These are phyloP conservation scores for Crocuta crocuta DNA, from an alignment of 2,113 vertebrate species.

Conservation along the genomic window DNA sequence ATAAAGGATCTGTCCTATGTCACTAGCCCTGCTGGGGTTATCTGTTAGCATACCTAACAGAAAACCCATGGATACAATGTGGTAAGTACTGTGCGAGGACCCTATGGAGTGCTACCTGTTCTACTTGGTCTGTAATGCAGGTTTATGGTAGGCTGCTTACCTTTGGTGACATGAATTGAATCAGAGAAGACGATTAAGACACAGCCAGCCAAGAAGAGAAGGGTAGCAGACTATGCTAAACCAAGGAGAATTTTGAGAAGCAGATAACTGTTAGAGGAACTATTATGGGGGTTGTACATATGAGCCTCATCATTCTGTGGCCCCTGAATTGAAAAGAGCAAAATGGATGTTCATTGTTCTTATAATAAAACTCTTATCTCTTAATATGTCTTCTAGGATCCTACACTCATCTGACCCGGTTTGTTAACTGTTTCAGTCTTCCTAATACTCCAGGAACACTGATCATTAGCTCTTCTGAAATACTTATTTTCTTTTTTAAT, in stretches of 20 bases:
- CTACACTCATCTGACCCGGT: neutral
- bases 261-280: neutral
- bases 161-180: neutral
- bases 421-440: neutral
- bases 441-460: neutral
- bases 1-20: neutral
- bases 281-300: neutral
- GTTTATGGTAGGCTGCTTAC: neutral
- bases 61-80: neutral
- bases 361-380: neutral
- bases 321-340: neutral
- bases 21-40: neutral
- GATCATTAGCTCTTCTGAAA: neutral
- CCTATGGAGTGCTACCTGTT: neutral
- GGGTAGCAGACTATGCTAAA: neutral
- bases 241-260: neutral
- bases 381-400: neutral
- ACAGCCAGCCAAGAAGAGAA: neutral
- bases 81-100: neutral
- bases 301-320: neutral
- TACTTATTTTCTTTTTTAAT: neutral
- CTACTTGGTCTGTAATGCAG: neutral
- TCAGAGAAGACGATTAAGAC: neutral
- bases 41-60: neutral
- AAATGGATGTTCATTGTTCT: neutral